phyloP scores from a whole-genome alignment of 2,797 vertebrate genomes.

The Hylomyscus alleni region DNA sequence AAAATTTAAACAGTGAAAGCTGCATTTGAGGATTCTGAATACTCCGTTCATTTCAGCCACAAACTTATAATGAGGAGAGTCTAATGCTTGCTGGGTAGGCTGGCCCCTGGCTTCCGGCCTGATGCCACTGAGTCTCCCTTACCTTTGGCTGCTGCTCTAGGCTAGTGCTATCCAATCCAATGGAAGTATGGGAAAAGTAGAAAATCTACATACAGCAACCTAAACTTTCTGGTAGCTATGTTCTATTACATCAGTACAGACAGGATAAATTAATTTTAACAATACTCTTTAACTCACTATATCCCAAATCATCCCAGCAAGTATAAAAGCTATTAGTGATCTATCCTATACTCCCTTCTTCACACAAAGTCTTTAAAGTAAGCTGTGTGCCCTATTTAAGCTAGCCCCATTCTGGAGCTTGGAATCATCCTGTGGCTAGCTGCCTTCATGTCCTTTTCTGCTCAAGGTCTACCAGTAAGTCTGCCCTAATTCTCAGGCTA shows the following conservation, averaged over 20 bases:
- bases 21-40: not conserved
- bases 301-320: not conserved
- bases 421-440: not conserved
- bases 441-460: not conserved
- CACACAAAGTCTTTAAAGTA: not conserved
- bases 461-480: not conserved
- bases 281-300: not conserved
- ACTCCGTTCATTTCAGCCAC: not conserved
- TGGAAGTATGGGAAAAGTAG: not conserved
- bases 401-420: not conserved
- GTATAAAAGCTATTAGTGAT: not conserved
- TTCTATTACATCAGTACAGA: not conserved
- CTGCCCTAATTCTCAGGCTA: not conserved
- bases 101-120: not conserved
- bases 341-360: not conserved
- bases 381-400: not conserved
- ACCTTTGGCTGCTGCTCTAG: not conserved
- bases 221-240: not conserved
- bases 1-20: not conserved
- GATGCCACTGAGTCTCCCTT: not conserved
- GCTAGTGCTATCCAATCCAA: not conserved
- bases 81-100: not conserved
- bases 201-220: not conserved
- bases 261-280: not conserved
- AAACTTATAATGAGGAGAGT: not conserved